phyloP scores from a whole-genome alignment of 1,140 invertebrate genomes.

The Elymnias hypermnestra region DNA sequence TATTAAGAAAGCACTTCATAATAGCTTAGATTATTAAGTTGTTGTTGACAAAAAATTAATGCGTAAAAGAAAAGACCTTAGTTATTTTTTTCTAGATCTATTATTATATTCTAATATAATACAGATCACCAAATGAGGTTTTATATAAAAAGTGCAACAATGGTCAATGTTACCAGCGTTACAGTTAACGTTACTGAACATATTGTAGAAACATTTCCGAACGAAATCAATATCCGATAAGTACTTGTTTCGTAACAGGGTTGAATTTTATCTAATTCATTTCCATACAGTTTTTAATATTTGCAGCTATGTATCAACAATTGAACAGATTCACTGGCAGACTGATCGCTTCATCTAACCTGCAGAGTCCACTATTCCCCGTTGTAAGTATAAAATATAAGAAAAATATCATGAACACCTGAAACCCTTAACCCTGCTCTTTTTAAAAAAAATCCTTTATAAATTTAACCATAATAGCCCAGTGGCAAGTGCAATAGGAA shows the following conservation, averaged over 20 bases:
- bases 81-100: not conserved
- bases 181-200: no score
- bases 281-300: constrained; percentile 13
- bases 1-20: no score
- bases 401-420: no score
- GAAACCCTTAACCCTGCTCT: not conserved
- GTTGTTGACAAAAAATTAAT: no score
- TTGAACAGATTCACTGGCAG: constrained; percentile 54
- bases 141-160: no score
- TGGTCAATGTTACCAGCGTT: no score
- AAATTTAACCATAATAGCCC: no score
- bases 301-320: constrained; percentile 62
- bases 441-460: not conserved
- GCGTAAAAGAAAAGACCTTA: no score
- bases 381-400: constrained; percentile 50
- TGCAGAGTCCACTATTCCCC: constrained; percentile 60
- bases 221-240: constrained; percentile 35
- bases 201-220: no score
- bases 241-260: constrained; percentile 71
- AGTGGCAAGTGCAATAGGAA: no score
- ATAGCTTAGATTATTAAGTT: no score
- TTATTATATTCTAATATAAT: not conserved
- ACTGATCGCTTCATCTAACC: constrained; percentile 47
- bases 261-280: constrained; percentile 16
- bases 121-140: not conserved